phyloP scores from a whole-genome alignment of 2,113 vertebrate genomes.

The Bucco capensis region DNA sequence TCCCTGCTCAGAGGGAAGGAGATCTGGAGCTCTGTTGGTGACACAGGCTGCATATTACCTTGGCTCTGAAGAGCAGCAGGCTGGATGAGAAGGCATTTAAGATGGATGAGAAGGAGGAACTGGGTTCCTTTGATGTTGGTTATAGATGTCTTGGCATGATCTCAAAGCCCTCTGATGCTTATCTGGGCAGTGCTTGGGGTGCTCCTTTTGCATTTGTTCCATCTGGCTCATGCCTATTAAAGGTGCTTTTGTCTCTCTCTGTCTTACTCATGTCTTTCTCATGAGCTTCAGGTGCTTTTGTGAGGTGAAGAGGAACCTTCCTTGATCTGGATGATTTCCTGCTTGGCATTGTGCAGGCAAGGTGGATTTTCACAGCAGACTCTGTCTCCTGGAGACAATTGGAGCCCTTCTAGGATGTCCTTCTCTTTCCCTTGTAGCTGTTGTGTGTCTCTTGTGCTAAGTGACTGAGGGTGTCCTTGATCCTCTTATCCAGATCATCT shows the following conservation, averaged over 20 bases:
- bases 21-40: not conserved
- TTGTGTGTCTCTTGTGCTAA: too few species aligned
- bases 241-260: not conserved
- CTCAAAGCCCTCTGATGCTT: not conserved
- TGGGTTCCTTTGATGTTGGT: not conserved
- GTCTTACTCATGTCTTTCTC: not conserved
- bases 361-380: not conserved
- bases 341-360: fast-evolving
- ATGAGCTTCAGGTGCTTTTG: not conserved
- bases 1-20: not conserved
- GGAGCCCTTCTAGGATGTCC: fast-evolving
- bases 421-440: not conserved
- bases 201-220: not conserved
- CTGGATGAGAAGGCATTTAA: not conserved
- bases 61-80: not conserved
- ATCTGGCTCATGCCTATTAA: not conserved
- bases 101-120: not conserved
- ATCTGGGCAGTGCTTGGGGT: not conserved
- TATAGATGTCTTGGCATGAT: not conserved
- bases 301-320: not conserved
- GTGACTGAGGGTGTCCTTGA: too few species aligned
- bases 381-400: not conserved
- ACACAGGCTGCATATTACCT: not conserved
- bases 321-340: not conserved
- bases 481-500: too few species aligned